Base-by-base conservation (phyloP, 2,888 invertebrate species). In the Sicus ferrugineus region DNA sequence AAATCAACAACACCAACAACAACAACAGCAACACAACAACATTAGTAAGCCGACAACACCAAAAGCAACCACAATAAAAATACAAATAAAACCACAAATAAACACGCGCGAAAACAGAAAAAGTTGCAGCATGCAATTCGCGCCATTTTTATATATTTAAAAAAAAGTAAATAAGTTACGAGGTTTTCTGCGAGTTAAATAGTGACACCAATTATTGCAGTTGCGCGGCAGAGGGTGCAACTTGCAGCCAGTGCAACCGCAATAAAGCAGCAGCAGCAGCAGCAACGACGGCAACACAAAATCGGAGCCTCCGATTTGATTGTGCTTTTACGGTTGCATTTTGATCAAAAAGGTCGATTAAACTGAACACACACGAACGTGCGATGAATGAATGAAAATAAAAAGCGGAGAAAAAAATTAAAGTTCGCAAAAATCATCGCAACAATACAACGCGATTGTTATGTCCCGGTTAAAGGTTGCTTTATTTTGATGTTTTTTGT, bases 101-200 rank as follows among this genome's bases (percentile, higher is more conserved):
- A n/a, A n/a, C n/a, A n/a, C n/a, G n/a, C n/a, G n/a, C 2, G n/a
- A 42, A 42, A 3, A 42, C n/a, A n/a, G 7, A 4, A 16, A 50
- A 21, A 21, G 52, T 19, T 23, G 23, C 19, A 21, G 52, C 23
- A n/a, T 9, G 23, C 52, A 4, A 5, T 52, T 52, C 52, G 52
- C 52, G 23, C 52, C 52, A 52, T 52, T 42, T 42, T n/a, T 42
- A 16, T n/a, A 42, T n/a, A 42, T 42, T n/a, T n/a, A n/a, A n/a
- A n/a, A n/a, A n/a, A n/a, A n/a, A n/a, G n/a, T 9, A 38, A 38
- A 52, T 11, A 19, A 52, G 26, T 23, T 1, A 21, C 52, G 21
- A 52, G 52, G 52, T 23, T 42, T 42, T 42, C 9, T 16, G 16
- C 11, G 26, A 52, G 23, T 21, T 5, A 26, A 52, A 52, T 21